Base-by-base conservation (phyloP, 2,888 invertebrate species). In the Acrobasis suavella region DNA sequence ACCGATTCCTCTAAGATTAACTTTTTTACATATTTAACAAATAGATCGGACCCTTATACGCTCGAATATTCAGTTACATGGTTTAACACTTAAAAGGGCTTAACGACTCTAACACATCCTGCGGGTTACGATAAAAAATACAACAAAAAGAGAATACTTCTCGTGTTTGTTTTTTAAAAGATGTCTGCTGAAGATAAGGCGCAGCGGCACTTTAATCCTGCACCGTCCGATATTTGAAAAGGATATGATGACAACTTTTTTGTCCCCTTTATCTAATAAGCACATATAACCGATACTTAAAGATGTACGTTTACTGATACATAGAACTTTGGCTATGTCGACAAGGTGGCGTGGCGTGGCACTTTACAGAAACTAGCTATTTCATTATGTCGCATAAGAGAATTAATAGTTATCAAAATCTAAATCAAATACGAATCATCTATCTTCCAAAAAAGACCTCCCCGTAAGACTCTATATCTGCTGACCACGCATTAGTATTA, bases 21-120 rank as follows among this genome's bases (percentile, higher is more conserved):
- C 81, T 87, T 90, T 89, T 90, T 89, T 87, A 87, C 84, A 85
- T 87, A 89, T 88, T 89, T 87, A 91, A 91, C 91, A 92, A 91
- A 92, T 92, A 92, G 91, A 91, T 89, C 87, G 86, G 87, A 83
- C 87, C 89, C 89, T 90, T 88, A 84, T 86, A 88, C 87, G 88
- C 78, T 88, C 89, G 85, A 91, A 91, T 92, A 91, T 92, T 91
- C 91, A 88, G 91, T 91, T 92, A 92, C 91, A 92, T 88, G 91
- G 91, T 92, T 92, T 91, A 92, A 92, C 91, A 92, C 91, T 92
- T 92, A 91, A 91, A 92, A 91, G 91, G 90, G 88, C 91, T 91
- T 92, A 92, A 92, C 91, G 91, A 91, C 88, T 89, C 88, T 90
- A 91, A 91, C 91, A 91, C 91, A 92, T 92, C 91, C 91, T 92